phyloP scores from a whole-genome alignment of 2,888 invertebrate genomes.

The Scelioninae gen. 2 region DNA sequence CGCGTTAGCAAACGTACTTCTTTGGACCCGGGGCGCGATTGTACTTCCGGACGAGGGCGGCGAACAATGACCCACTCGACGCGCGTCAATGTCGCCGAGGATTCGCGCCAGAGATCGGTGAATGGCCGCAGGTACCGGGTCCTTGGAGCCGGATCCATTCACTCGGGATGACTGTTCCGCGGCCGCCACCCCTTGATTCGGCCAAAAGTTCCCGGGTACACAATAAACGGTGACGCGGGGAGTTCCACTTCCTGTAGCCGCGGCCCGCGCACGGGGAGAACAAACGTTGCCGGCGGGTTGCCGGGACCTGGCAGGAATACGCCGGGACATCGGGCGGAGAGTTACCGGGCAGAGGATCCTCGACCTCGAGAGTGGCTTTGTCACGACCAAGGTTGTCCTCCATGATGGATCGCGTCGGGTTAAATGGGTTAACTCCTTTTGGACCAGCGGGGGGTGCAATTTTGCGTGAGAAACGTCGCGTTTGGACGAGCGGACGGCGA shows the following conservation, averaged over 20 bases:
- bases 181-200: conserved; percentile 32
- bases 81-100: conserved; percentile 54
- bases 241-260: conserved; percentile 42
- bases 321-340: too few species aligned
- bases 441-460: conserved; percentile 23
- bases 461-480: conserved; percentile 46
- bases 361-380: too few species aligned
- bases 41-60: conserved; percentile 46
- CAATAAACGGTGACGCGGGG: conserved; percentile 32
- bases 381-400: not conserved
- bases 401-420: conserved; percentile 25
- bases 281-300: conserved; percentile 6
- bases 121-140: conserved; percentile 38
- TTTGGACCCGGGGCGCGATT: conserved; percentile 27
- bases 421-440: conserved; percentile 37
- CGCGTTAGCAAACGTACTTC: conserved; percentile 17
- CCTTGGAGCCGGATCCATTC: conserved; percentile 7
- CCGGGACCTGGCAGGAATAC: too few species aligned
- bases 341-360: too few species aligned
- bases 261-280: conserved; percentile 17
- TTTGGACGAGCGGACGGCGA: not conserved
- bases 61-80: conserved; percentile 53
- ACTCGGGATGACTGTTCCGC: conserved; percentile 33
- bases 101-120: conserved; percentile 40
- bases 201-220: conserved; percentile 22